Base-by-base conservation (phyloP, 2,797 vertebrate genomes). In the Premnoplex brunnescens region DNA sequence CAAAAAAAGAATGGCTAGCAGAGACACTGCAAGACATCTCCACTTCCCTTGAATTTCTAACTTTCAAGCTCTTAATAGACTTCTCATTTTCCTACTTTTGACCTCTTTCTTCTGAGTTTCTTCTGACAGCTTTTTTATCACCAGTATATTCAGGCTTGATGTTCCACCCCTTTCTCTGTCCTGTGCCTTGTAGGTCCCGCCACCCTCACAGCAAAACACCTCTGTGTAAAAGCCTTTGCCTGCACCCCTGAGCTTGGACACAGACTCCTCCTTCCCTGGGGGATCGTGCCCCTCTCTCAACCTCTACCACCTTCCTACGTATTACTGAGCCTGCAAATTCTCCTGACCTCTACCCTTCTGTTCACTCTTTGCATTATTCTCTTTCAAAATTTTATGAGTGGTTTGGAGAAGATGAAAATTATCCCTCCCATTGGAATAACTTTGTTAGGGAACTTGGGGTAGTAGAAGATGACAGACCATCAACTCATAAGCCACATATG, bases 151-250 rank as follows among this genome's bases (percentile, higher is more conserved):
- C 36, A 81, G 37, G 21, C 12, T 72, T 28, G 36, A 55, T 46
- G 30, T 72, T 60, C 73, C 30, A 64, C 12, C 41, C 14, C 32
- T 48, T 60, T 43, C 43, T 24, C 7, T 23, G 51, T 10, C 34
- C 44, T 16, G 20, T 52, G 12, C 39, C 74, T 60, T 28, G 37
- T 63, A 56, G 13, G 18, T 26, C 28, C 51, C 58, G 20, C 41
- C 41, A 60, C 41, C 18, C 14, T 32, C 1, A 1, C 13, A 85
- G n/a, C 39, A 41, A 43, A 26, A 27, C 0, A 1, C 9, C 28
- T 21, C 51, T 46, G 11, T 37, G 30, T 37, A 59, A 76, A 37
- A 9, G 26, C 10, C 54, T 54, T 26, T 74, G 27, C 58, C 30
- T 59, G 14, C 21, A 20, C 10, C 13, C 17, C 56, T 14, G n/a